Evolutionary conservation across 2,113 vertebrate species (phyloP), one percentile per base, ranked within the genome.

Genomic region (Tiliqua scincoides): DNA sequence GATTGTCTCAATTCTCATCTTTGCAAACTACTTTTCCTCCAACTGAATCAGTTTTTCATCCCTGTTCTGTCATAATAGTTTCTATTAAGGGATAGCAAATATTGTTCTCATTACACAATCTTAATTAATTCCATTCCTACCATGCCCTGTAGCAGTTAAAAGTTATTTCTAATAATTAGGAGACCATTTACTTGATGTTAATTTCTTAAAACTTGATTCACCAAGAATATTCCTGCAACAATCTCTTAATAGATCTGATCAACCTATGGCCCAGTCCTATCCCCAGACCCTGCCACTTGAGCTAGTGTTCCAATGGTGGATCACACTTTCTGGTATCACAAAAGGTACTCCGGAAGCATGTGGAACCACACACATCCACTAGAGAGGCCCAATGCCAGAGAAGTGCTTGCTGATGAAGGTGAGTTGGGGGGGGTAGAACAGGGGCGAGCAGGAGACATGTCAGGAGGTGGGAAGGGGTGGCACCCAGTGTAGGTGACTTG

Each of bases 161-260:
- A 87, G 78, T 1, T 82, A 82, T 82, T 89, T 6, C n/a, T 84
- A 89, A 89, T 89, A 92, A 92, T 88, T 85, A 94, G 65, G 80
- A 4, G 4, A 89, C 8, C 78, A 37, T 84, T 88, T 91, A 93
- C 87, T 93, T 91, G 62, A 68, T 62, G 35, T 92, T 62, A 85
- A 88, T 87, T n/a, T n/a, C n/a, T n/a, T n/a, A n/a, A n/a, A 87
- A 92, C 91, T 89, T 86, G 89, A 85, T 88, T 89, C 78, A 73
- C 37, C 12, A 90, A 89, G 2, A 20, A 74, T 85, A 3, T 87
- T 86, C 25, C 6, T n/a, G 67, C 18, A 21, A 86, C 43, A 77
- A 43, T 1, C 35, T 35, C 63, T 70, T 35, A 6, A 14, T 32
- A 90, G 68, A 85, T 67, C 4, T 40, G 5, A 83, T 85, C 59